Evolutionary conservation across 1,140 invertebrate genomes (phyloP), one percentile per base, ranked within the genome.

Genomic region (Penaeus japonicus): DNA sequence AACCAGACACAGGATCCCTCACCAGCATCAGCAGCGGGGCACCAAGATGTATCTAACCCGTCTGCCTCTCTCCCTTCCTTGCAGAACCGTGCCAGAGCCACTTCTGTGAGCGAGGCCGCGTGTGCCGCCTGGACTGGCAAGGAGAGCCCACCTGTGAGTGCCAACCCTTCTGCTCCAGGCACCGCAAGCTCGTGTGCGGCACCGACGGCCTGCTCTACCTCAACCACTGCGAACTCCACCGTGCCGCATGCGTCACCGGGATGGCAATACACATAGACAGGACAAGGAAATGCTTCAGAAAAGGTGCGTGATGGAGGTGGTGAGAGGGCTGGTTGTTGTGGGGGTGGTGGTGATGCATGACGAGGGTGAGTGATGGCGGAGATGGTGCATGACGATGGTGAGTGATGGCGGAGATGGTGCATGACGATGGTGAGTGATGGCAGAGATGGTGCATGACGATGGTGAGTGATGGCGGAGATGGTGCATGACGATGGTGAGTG

Each of bases 221-320:
- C 20, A 96, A 95, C 92, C 96, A 96, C 92, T 96, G 96, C 92
- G 95, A 96, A 91, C 93, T 96, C 59, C 96, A 96, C 91, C 93
- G 95, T 65, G 93, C 94, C 1, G 95, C 96, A 22, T 96, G 96
- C 92, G 92, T 95, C 17, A 92, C 93, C n/a, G 93, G 93, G 1
- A 92, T 92, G 22, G 92, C 93, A 75, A 94, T 96, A 70, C 93
- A 93, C 79, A 93, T 95, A 20, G 93, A 90, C 85, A 77, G 93
- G 81, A 91, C 91, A 80, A 91, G 91, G n/a, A 91, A 91, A 20
- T 90, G 90, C 55, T 90, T 89, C 62, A 89, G 89, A 70, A 91
- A 90, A 92, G 90, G 91, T 91, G 83, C 89, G 55, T 15, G n/a
- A 18, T 4, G 54, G 5, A 4, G 22, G 59, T 22, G 27, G 59